Percentiles rank a stretch among this genome's conserved stretches.
Conservation (phyloP, 1,140 invertebrate species). For the Panagrolaimus sp. region DNA sequence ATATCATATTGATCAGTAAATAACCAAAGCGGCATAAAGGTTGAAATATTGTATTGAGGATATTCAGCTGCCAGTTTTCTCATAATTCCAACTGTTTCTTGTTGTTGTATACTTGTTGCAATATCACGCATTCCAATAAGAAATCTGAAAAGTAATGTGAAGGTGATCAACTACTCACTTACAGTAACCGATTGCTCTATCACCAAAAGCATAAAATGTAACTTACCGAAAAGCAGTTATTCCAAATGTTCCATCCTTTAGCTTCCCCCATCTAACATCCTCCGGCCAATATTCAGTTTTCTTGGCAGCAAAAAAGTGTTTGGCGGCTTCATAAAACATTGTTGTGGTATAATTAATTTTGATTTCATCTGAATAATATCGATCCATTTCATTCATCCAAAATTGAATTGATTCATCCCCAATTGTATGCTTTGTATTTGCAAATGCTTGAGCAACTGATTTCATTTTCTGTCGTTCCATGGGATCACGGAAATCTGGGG, state of each 20-base stretch:
- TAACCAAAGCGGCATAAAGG: conserved; percentile 89
- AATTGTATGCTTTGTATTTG: conserved; percentile 73
- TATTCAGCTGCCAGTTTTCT: conserved; percentile 70
- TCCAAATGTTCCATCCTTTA: conserved; percentile 28
- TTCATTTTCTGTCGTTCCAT: conserved; percentile 73
- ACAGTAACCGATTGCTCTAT: no score
- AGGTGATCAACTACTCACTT: no score
- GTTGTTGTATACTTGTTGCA: conserved; percentile 52
- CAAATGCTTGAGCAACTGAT: conserved; percentile 72
- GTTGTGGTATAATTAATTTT: conserved; percentile 62
- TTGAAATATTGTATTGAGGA: conserved; percentile 76
- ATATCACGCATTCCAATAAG: conserved; percentile 56
- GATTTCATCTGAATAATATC: conserved; percentile 71
- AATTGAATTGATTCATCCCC: conserved; percentile 77
- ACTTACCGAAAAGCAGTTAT: conserved; percentile 51
- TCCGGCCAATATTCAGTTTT: conserved; percentile 51
- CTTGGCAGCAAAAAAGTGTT: conserved; percentile 53
- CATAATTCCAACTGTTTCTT: conserved; percentile 47
- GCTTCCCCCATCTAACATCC: conserved; percentile 53
- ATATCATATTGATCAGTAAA: conserved; percentile 72
- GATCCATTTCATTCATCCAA: conserved; percentile 78
- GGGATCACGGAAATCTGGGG: conserved; percentile 78
- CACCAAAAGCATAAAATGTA: background rate
- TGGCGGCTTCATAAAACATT: conserved; percentile 49
- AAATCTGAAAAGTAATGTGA: conserved; percentile 46